Evolutionary conservation across 2,797 vertebrate genomes (phyloP).

Genomic region (Hafferia zeledoni): DNA sequence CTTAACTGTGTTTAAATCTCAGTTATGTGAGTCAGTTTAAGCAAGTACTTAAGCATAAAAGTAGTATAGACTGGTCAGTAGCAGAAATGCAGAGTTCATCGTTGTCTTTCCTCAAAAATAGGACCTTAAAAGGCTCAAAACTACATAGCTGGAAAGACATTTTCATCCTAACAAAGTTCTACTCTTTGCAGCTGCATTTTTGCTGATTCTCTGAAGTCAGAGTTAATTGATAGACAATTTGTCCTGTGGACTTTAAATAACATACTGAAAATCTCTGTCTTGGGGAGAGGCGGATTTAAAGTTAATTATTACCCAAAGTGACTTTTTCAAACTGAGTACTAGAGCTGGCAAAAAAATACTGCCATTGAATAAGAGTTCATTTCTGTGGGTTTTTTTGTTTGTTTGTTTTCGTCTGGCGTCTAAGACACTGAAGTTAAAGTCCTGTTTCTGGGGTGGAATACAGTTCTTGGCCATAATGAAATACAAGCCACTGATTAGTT

Average conservation of each 20-base stretch:
- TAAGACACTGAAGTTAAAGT: neutral
- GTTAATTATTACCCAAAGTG: constrained; percentile 48
- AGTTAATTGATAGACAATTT: constrained; percentile 62
- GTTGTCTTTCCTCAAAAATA: neutral
- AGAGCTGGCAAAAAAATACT: constrained; percentile 18
- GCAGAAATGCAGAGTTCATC: neutral
- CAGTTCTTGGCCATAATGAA: neutral
- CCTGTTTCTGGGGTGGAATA: neutral
- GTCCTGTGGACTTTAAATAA: constrained; percentile 66
- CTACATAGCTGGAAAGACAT: constrained; percentile 17
- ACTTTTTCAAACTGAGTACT: constrained; percentile 19
- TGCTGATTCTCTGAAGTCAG: constrained; percentile 62
- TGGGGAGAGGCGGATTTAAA: constrained; percentile 44
- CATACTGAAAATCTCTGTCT: constrained; percentile 55
- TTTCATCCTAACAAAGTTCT: constrained; percentile 28
- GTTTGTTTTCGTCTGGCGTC: neutral
- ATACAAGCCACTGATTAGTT: neutral
- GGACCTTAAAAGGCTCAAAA: neutral
- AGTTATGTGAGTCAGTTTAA: neutral
- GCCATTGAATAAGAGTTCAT: neutral
- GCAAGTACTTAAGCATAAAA: neutral
- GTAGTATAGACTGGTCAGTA: neutral
- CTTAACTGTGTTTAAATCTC: neutral
- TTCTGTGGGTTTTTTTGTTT: neutral
- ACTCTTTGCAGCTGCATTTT: constrained; percentile 58